These are phyloP conservation scores for Megaceryle alcyon DNA, from an alignment of 2,797 vertebrate species.

Conservation along the genomic window DNA sequence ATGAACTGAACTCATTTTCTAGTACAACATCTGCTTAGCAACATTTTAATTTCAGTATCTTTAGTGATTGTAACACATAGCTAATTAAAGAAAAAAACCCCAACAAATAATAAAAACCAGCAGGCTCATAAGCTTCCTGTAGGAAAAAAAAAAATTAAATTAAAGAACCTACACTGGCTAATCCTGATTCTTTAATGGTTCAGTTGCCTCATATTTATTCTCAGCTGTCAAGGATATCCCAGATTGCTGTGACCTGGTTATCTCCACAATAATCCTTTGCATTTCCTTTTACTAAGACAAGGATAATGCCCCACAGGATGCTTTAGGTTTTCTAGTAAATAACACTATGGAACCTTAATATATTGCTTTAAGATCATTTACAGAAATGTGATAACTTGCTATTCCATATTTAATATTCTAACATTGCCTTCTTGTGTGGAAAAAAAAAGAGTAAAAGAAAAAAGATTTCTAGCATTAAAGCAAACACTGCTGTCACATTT, in stretches of 20 bases:
- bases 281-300: neutral
- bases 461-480: neutral
- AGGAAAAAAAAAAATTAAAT: neutral
- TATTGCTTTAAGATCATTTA: neutral
- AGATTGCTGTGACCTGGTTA: neutral
- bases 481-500: neutral
- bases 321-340: neutral
- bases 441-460: too few relatives aligned
- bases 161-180: neutral
- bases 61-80: neutral
- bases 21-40: neutral
- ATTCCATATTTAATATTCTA: neutral
- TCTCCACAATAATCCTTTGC: neutral
- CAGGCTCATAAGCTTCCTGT: neutral
- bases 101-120: neutral
- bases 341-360: neutral
- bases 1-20: slow-evolving; percentile 7
- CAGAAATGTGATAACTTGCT: neutral
- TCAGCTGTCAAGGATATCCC: neutral
- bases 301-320: neutral
- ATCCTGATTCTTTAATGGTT: neutral
- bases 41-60: neutral
- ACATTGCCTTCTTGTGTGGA: neutral
- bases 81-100: slow-evolving; percentile 4
- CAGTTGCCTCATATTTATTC: neutral